phyloP scores from a whole-genome alignment of 2,888 invertebrate species.

The Metalampra italica region DNA sequence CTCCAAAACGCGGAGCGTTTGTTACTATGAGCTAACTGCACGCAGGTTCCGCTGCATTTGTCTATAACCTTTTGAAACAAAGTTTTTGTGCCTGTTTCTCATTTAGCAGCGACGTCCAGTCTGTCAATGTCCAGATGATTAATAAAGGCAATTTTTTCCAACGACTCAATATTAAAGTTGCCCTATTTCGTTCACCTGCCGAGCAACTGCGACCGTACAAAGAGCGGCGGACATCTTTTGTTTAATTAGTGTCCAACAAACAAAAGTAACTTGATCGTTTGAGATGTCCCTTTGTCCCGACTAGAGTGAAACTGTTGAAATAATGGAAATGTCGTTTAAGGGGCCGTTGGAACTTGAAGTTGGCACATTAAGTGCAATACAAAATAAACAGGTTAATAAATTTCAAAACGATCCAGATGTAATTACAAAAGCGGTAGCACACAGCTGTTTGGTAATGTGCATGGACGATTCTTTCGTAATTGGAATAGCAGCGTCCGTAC shows the following conservation, averaged over 20 bases:
- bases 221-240: slow-evolving; percentile 57
- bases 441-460: slow-evolving; percentile 69
- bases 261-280: slow-evolving; percentile 73
- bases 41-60: slow-evolving; percentile 72
- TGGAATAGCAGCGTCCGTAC: slow-evolving; percentile 72
- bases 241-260: slow-evolving; percentile 67
- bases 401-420: slow-evolving; percentile 78
- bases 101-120: slow-evolving; percentile 48
- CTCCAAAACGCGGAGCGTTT: slow-evolving; percentile 70
- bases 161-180: slow-evolving; percentile 21
- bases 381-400: slow-evolving; percentile 75
- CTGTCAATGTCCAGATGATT: slow-evolving; percentile 41
- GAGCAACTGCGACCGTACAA: slow-evolving; percentile 43
- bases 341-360: slow-evolving; percentile 53
- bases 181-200: slow-evolving; percentile 52
- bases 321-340: slow-evolving; percentile 64
- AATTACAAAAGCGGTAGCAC: slow-evolving; percentile 67
- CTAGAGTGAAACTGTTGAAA: slow-evolving; percentile 47
- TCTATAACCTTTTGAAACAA: slow-evolving; percentile 51
- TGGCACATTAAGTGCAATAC: slow-evolving; percentile 44
- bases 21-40: slow-evolving; percentile 73
- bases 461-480: slow-evolving; percentile 66
- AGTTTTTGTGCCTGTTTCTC: slow-evolving; percentile 27
- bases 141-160: slow-evolving; percentile 37
- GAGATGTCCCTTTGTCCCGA: slow-evolving; percentile 57